phyloP scores from a whole-genome alignment of 2,888 invertebrate genomes.

The Pachliopta kotzebuea region DNA sequence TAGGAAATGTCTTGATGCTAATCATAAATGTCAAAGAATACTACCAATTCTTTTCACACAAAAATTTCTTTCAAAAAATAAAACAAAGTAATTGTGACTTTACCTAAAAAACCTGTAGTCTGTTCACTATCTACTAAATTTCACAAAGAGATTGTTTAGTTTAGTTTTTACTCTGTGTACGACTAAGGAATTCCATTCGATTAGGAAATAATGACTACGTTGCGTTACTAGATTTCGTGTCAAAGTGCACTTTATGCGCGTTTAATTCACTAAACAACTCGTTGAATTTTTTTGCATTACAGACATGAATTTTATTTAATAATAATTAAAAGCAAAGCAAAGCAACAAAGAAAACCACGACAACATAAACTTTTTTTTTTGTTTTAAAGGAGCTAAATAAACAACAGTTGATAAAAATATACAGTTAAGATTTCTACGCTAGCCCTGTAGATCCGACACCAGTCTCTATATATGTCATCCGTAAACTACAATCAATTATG shows the following conservation, averaged over 20 bases:
- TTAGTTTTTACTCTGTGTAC: not conserved
- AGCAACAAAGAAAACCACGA: too few species aligned
- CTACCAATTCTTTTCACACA: too few species aligned
- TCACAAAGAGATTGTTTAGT: not conserved
- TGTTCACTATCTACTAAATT: too few species aligned
- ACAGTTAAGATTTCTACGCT: constrained; percentile 4
- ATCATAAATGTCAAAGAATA: too few species aligned
- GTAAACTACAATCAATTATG: constrained; percentile 64
- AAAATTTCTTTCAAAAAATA: too few species aligned
- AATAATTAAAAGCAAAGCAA: not conserved
- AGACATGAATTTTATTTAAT: not conserved
- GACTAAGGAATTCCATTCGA: not conserved
- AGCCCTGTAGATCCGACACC: constrained; percentile 21
- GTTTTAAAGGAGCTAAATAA: not conserved
- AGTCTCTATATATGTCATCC: constrained; percentile 37
- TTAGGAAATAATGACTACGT: constrained; percentile 5
- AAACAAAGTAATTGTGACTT: too few species aligned
- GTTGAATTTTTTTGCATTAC: constrained; percentile 1
- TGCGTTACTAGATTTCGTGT: constrained; percentile 8
- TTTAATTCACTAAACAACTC: constrained; percentile 15
- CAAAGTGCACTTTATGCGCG: constrained; percentile 5
- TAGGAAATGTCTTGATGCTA: too few species aligned
- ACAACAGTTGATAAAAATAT: not conserved
- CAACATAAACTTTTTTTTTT: too few species aligned
- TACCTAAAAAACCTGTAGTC: too few species aligned